These are phyloP conservation scores for Trissonchulus latispiculum DNA, from an alignment of 2,888 invertebrate genomes.

Conservation along the genomic window DNA sequence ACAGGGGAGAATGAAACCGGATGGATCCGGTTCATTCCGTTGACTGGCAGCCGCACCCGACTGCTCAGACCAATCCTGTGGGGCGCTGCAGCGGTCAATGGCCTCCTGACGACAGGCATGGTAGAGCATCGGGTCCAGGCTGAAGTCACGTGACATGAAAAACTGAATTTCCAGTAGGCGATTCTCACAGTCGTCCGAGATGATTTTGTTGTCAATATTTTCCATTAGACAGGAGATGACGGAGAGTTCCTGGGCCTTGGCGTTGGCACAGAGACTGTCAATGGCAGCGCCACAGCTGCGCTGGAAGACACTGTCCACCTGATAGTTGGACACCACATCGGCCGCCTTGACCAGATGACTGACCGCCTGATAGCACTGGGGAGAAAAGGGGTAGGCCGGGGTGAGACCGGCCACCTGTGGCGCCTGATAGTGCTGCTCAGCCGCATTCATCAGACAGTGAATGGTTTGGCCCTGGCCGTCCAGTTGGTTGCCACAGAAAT, in stretches of 20 bases:
- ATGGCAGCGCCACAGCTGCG: no score
- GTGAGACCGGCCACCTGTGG: neutral
- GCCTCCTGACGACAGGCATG: conserved; percentile 72
- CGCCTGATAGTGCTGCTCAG: neutral
- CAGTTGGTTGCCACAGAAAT: conserved; percentile 55
- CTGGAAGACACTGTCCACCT: no score
- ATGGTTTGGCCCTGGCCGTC: conserved; percentile 77
- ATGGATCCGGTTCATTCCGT: conserved; percentile 70
- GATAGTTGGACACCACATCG: neutral
- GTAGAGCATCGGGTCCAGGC: conserved; percentile 76
- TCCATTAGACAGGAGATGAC: conserved; percentile 92
- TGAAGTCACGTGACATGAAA: conserved; percentile 88
- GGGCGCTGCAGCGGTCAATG: no score
- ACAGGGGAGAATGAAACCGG: conserved; percentile 76
- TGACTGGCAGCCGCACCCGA: no score
- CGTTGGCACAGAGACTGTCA: no score
- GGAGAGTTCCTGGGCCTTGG: no score
- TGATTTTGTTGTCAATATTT: conserved; percentile 67
- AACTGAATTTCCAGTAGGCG: conserved; percentile 90
- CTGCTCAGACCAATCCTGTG: no score
- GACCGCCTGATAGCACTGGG: neutral
- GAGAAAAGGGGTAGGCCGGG: neutral
- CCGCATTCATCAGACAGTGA: conserved; percentile 70
- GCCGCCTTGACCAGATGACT: neutral
- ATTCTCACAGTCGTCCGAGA: conserved; percentile 79